These are phyloP conservation scores for Bhutanitis thaidina DNA, from an alignment of 2,888 invertebrate genomes.

Conservation along the genomic window DNA sequence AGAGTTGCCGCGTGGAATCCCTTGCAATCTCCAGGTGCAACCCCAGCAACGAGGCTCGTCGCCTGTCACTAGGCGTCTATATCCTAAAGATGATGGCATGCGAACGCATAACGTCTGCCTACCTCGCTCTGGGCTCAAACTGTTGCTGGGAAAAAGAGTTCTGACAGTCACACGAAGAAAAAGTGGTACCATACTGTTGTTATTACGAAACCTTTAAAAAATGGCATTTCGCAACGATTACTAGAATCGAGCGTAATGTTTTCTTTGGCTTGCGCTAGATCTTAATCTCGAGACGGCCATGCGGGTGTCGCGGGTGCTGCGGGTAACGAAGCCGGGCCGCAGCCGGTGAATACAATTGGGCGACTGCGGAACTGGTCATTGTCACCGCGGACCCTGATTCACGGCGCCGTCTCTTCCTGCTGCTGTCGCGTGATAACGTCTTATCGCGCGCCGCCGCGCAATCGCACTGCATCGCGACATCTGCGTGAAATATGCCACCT, in stretches of 20 bases:
- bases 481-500: slow-evolving; percentile 72
- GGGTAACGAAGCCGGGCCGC: neutral
- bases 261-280: neutral
- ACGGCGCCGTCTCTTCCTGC: slow-evolving; percentile 50
- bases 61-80: too few species aligned
- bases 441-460: slow-evolving; percentile 52
- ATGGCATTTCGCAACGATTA: neutral
- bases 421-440: slow-evolving; percentile 51
- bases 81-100: too few species aligned
- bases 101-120: too few species aligned
- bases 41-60: too few species aligned
- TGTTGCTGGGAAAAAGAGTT: too few species aligned
- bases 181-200: too few species aligned
- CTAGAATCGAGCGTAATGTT: neutral
- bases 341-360: slow-evolving; percentile 28
- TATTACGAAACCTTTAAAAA: too few species aligned
- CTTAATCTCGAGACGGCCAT: neutral
- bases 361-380: slow-evolving; percentile 35
- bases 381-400: slow-evolving; percentile 30
- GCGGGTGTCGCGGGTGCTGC: neutral
- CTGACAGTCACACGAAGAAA: too few species aligned
- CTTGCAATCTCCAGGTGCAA: too few species aligned
- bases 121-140: too few species aligned
- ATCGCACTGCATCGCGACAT: slow-evolving; percentile 64
- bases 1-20: too few species aligned